A percentile compares a stretch with the other conserved stretches of the same genome.
phyloP scores from a whole-genome alignment of 2,888 invertebrate genomes.

The Lordiphosa andalusiaca region DNA sequence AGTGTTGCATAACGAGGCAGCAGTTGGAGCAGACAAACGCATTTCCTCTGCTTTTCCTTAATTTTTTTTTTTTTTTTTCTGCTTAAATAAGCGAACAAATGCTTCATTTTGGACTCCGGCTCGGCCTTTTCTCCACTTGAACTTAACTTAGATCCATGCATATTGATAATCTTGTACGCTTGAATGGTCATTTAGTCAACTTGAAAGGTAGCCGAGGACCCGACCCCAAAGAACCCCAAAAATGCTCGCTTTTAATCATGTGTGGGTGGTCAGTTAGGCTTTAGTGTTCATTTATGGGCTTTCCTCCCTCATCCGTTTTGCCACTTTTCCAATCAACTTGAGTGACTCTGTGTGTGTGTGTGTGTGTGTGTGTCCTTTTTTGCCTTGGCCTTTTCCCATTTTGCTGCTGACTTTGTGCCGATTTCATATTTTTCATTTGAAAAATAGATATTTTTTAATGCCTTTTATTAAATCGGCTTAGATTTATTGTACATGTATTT shows the following conservation, averaged over 20 bases:
- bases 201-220: slow-evolving; percentile 50
- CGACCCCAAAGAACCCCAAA: slow-evolving; percentile 7
- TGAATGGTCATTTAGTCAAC: slow-evolving; percentile 74
- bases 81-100: slow-evolving; percentile 46
- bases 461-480: slow-evolving; percentile 76
- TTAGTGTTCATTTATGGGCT: slow-evolving; percentile 59
- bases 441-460: slow-evolving; percentile 71
- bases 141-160: slow-evolving; percentile 55
- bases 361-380: slow-evolving; percentile 35
- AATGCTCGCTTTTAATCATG: slow-evolving; percentile 63
- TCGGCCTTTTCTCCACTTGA: slow-evolving; percentile 31
- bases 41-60: slow-evolving; percentile 29
- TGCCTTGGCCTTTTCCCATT: slow-evolving; percentile 37
- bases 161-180: slow-evolving; percentile 77
- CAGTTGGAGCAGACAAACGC: slow-evolving; percentile 34
- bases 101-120: slow-evolving; percentile 39
- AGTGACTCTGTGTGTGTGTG: slow-evolving; percentile 32
- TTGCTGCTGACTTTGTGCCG: slow-evolving; percentile 61
- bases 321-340: slow-evolving; percentile 70
- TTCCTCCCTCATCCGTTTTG: slow-evolving; percentile 34
- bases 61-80: not conserved
- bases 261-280: slow-evolving; percentile 51
- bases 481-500: slow-evolving; percentile 61
- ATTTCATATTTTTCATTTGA: slow-evolving; percentile 67
- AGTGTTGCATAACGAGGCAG: slow-evolving; percentile 39